Evolutionary conservation across 2,888 invertebrate species (phyloP), one percentile per base, ranked within the genome.

Genomic region (Drosophila lacicola): DNA sequence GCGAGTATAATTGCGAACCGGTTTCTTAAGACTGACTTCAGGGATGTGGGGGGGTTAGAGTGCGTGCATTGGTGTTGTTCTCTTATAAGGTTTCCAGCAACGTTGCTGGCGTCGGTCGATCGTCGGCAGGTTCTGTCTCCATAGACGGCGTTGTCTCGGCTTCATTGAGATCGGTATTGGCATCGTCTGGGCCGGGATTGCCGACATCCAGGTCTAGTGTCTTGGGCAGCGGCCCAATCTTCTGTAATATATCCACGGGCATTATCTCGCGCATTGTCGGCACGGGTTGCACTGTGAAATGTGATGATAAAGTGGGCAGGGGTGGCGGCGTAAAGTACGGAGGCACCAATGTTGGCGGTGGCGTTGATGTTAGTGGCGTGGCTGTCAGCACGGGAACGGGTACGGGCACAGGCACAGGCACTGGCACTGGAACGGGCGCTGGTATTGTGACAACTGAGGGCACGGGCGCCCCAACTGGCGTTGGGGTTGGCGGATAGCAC

Each of bases 171-270:
- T 88, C 83, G 47, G 37, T 45, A 42, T 25, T 53, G 46, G 13
- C 9, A n/a, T 70, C 72, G 17, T 82, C 82, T 6, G 49, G 21
- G 19, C 65, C 42, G 14, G 46, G 8, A 46, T 44, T 63, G 6
- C 54, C 66, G 1, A 61, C 77, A 25, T 88, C 83, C 55, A 83
- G 53, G 45, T 83, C 83, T 0, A 83, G 56, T 1, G 89, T 83
- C 50, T 83, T 83, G 14, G 83, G 83, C 49, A 83, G 54, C 3
- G 83, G 83, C 6, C 83, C 83, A 21, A 83, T 69, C 21, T 80
- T 50, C 33, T 88, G 74, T 49, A 83, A 57, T 60, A 88, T 83
- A 34, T 85, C 85, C 33, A 79, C 77, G 4, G 87, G 85, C 74
- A 87, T 88, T 33, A 85, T 85, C 19, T 83, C 87, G 3, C 77